Conservation (phyloP, 2,113 vertebrate species). For the Petaurus breviceps region DNA sequence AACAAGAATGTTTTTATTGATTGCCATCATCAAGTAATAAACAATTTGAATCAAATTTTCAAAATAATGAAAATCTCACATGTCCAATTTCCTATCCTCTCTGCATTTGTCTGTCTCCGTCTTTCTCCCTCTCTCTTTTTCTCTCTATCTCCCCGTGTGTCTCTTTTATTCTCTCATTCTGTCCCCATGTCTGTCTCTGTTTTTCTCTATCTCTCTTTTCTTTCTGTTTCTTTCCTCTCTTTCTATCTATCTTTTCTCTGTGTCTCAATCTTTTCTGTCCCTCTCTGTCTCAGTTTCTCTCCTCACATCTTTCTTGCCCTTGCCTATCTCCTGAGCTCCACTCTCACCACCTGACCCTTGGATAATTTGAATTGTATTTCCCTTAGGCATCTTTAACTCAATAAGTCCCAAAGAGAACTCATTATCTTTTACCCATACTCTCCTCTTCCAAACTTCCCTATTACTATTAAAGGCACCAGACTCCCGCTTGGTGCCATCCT, state of each 20-base stretch:
- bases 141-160: rapidly evolving
- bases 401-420: background rate
- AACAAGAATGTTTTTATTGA: background rate
- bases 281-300: background rate
- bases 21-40: background rate
- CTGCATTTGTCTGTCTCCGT: background rate
- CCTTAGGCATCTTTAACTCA: background rate
- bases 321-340: background rate
- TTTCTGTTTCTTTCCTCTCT: background rate
- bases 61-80: background rate
- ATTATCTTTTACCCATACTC: background rate
- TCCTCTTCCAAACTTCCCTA: background rate
- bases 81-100: background rate
- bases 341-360: background rate
- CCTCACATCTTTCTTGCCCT: background rate
- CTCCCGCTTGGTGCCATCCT: background rate
- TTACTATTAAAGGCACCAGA: background rate
- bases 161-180: background rate
- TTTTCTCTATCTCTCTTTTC: background rate
- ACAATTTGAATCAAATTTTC: background rate
- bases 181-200: background rate
- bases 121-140: background rate
- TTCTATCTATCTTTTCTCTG: too few relatives aligned
- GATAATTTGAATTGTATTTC: background rate
- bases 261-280: background rate